phyloP scores from a whole-genome alignment of 2,113 vertebrate species.

The Rhombomys opimus region DNA sequence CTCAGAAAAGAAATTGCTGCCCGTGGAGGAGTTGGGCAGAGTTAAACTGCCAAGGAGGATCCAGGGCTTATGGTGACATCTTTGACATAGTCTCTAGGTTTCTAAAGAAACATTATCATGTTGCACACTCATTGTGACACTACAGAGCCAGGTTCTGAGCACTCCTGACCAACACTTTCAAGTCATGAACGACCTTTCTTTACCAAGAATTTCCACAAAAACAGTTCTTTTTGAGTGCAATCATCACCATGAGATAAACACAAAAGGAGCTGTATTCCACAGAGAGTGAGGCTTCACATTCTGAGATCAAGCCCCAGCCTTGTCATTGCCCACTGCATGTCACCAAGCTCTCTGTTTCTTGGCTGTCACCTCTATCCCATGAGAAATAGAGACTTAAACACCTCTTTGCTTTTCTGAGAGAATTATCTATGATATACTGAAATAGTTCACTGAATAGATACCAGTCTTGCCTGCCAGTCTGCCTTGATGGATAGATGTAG shows the following conservation, averaged over 20 bases:
- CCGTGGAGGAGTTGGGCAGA: not conserved
- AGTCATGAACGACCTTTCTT: not conserved
- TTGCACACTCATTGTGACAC: not conserved
- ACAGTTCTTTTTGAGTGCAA: not conserved
- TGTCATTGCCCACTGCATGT: not conserved
- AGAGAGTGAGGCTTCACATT: too few species aligned
- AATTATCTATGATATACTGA: not conserved
- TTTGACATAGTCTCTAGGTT: not conserved
- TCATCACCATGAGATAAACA: not conserved
- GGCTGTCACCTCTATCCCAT: not conserved
- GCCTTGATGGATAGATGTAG: not conserved
- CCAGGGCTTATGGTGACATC: not conserved
- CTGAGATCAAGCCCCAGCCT: not conserved
- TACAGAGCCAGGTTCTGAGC: not conserved
- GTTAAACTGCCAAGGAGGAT: not conserved
- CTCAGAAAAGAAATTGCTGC: not conserved
- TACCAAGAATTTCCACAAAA: not conserved
- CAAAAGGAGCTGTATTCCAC: not conserved
- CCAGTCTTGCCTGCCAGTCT: not conserved
- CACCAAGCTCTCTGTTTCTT: not conserved
- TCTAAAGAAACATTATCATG: not conserved
- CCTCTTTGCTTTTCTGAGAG: slow-evolving; percentile 11
- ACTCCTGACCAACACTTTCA: not conserved
- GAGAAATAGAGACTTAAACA: not conserved
- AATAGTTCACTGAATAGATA: not conserved